A percentile compares a stretch with the other conserved stretches of the same genome.
Evolutionary conservation across 2,797 vertebrate genomes (phyloP).

Genomic region (Anguilla megastoma): DNA sequence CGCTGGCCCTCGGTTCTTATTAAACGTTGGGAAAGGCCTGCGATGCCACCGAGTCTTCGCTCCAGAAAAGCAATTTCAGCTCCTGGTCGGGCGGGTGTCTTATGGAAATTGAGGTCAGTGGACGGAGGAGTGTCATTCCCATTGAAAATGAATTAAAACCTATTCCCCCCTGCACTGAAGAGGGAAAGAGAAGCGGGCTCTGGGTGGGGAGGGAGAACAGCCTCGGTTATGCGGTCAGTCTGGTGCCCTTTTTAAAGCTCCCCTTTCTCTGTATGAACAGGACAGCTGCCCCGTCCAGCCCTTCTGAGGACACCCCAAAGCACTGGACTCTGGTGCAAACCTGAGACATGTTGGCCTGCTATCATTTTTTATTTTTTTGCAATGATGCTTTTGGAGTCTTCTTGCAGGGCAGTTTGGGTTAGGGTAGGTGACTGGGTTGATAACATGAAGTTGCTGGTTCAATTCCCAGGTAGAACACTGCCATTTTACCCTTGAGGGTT

Average conservation of each 20-base stretch:
- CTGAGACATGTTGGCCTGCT: background rate
- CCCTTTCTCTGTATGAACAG: background rate
- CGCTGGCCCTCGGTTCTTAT: constrained; percentile 17
- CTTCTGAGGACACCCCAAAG: background rate
- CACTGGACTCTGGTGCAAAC: background rate
- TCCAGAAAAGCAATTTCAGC: constrained; percentile 7
- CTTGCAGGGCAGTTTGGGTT: background rate
- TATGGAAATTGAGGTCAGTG: constrained; percentile 12
- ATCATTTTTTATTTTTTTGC: background rate
- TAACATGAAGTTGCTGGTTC: too few species aligned
- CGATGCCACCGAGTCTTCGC: background rate
- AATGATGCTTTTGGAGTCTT: background rate
- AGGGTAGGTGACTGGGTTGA: too few species aligned
- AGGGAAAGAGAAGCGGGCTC: background rate
- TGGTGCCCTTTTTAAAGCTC: background rate
- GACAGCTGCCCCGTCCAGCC: too few species aligned
- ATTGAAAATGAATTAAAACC: constrained; percentile 14
- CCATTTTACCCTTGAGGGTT: too few species aligned
- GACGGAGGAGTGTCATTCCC: constrained; percentile 10
- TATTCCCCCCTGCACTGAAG: background rate
- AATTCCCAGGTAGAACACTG: too few species aligned
- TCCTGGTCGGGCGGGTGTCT: background rate
- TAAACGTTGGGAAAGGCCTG: background rate
- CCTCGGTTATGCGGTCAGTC: background rate
- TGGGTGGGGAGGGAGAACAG: background rate